phyloP scores from a whole-genome alignment of 2,113 vertebrate genomes.

The Sinocyclocheilus rhinocerous region DNA sequence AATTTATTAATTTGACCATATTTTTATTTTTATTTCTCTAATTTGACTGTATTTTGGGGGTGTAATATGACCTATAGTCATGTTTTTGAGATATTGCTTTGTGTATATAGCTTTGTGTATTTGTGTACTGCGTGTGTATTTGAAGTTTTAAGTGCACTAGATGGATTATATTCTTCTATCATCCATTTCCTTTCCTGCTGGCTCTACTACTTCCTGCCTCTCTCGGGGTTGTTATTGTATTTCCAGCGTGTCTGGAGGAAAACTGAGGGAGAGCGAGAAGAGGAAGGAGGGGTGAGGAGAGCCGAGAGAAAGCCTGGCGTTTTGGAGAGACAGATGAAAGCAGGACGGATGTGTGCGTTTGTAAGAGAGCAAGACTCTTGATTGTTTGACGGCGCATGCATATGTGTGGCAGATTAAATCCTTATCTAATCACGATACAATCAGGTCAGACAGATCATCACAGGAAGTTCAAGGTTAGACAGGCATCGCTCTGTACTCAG shows the following conservation, averaged over 20 bases:
- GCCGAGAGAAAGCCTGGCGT: background rate
- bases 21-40: background rate
- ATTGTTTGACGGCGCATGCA: slow-evolving; percentile 57
- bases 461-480: slow-evolving; percentile 71
- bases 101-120: background rate
- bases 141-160: slow-evolving; percentile 25
- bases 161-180: slow-evolving; percentile 29
- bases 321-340: slow-evolving; percentile 1
- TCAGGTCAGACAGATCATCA: slow-evolving; percentile 67
- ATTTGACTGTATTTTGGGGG: background rate
- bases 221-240: slow-evolving; percentile 35
- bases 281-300: background rate
- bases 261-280: background rate
- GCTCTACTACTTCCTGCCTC: slow-evolving; percentile 28
- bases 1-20: background rate
- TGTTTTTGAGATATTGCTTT: background rate
- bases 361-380: slow-evolving; percentile 15
- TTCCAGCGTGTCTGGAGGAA: slow-evolving; percentile 16
- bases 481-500: slow-evolving; percentile 58
- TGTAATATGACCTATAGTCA: too few relatives aligned
- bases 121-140: background rate
- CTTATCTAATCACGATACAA: slow-evolving; percentile 74
- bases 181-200: slow-evolving; percentile 29
- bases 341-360: background rate
- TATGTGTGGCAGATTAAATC: slow-evolving; percentile 70